Evolutionary conservation across 2,113 vertebrate species (phyloP), one percentile per base, ranked within the genome.

Genomic region (Leptobrachium leishanense): DNA sequence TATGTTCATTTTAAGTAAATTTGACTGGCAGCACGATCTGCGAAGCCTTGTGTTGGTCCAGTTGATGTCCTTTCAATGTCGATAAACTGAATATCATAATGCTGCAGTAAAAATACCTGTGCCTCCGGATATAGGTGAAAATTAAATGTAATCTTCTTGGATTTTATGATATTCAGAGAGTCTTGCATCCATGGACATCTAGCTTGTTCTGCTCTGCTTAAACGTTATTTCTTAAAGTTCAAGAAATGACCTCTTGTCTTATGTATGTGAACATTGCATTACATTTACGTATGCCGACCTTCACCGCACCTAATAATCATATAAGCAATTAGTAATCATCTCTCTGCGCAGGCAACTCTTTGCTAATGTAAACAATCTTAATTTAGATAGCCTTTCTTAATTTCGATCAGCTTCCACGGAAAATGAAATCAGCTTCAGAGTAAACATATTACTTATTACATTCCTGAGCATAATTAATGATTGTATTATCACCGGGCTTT

Each of bases 381-480:
- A 74, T 79, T 67, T 74, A 53, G 63, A 57, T 79, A 67, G n/a
- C 46, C 70, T 67, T 67, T 41, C 63, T 74, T 68, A 43, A 79
- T 79, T 79, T 74, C 66, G 77, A 79, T 74, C 70, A 31, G 6
- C 77, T 68, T 74, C 71, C 71, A 15, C 43, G 46, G 78, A 74
- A 81, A 80, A 81, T 81, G 57, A 74, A 68, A 81, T 81, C 71
- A 74, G 54, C 64, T 65, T 59, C 13, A 68, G 72, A 81, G 78
- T 81, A 81, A 81, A 81, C 78, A 79, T 73, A 44, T 73, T 73
- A 73, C 77, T 65, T 73, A 79, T 79, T 79, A 55, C 70, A 59
- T 74, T 74, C 6, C 64, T 7, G 72, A 15, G 41, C 50, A 74
- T 73, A 81, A 81, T 74, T 74, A 81, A 74, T 74, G 78, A 81